These are phyloP conservation scores for Stichodactyla mertensii DNA, from an alignment of 64 coral and sea anemone genomes.

Conservation along the genomic window DNA sequence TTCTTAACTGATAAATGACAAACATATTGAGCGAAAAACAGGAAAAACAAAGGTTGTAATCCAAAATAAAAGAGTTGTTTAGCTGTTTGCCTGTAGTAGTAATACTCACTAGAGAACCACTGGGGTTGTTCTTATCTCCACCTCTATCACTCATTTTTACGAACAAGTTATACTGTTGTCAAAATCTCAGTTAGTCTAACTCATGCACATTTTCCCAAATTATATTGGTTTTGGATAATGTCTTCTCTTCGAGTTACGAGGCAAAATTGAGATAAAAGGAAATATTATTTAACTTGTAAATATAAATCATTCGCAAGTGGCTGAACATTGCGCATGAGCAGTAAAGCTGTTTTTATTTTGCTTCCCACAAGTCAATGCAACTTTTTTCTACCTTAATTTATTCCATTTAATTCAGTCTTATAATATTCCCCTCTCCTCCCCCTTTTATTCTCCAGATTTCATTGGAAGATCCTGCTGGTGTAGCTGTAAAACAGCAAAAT, in stretches of 20 bases:
- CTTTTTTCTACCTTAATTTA: not conserved
- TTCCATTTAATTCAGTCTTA: not conserved
- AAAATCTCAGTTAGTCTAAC: not conserved
- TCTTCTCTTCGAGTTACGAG: not conserved
- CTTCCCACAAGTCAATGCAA: conserved; percentile 48
- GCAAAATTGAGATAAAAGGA: not conserved
- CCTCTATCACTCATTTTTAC: conserved; percentile 18
- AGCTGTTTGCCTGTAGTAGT: not conserved
- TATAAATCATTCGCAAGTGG: conserved; percentile 24
- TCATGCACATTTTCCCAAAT: not conserved
- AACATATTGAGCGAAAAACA: not conserved
- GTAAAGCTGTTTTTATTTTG: conserved; percentile 51
- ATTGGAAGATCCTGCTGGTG: too few species aligned
- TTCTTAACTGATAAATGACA: not conserved
- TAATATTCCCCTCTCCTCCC: too few species aligned
- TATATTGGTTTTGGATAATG: not conserved
- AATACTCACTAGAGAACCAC: conserved; percentile 22
- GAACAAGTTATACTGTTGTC: not conserved
- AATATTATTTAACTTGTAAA: conserved; percentile 14
- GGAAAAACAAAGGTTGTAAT: not conserved
- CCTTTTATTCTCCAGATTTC: not conserved
- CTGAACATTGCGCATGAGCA: conserved; percentile 44
- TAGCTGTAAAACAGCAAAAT: too few species aligned
- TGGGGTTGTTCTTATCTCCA: conserved; percentile 1
- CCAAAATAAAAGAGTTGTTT: not conserved